Base-by-base conservation (phyloP, 2,888 invertebrate genomes). In the Ptychoptera contaminata region DNA sequence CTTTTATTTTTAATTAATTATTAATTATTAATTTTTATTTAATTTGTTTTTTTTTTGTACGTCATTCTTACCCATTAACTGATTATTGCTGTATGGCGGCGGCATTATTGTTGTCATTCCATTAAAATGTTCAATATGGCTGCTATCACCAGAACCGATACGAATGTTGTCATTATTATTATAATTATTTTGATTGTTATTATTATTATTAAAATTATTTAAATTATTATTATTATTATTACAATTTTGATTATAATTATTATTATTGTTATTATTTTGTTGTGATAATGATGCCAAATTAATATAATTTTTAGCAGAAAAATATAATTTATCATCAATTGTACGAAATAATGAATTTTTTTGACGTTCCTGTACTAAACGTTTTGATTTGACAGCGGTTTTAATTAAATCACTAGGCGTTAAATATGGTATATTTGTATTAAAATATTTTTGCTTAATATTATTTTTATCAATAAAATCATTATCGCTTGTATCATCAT, bases 391-490 rank as follows among this genome's bases (percentile, higher is more conserved):
- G 12, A 60, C 51, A n/a, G 61, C 54, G 16, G 77, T 77, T 59
- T 77, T 79, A 37, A 76, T 74, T 47, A 77, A 63, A 55, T 69
- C 69, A 50, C 75, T 75, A 43, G 61, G 57, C n/a, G 60, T 58
- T 31, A 64, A 55, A 55, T 61, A 64, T 31, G 63, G 64, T 51
- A 62, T 59, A 45, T 47, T 23, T 23, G 23, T 23, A 23, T 23
- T 23, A 5, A 23, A 23, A n/a, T n/a, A n/a, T n/a, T n/a, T n/a
- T n/a, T n/a, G n/a, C n/a, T n/a, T n/a, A n/a, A n/a, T n/a, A 23
- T 30, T 39, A 12, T 30, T 37, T 12, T 29, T 44, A 12, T 40
- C 32, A 45, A 16, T 42, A n/a, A n/a, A n/a, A 29, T 44, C 36
- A 36, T 36, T 30, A 35, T 23, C 14, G 16, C 14, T n/a, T 16